Evolutionary conservation across 1,140 invertebrate species (phyloP).

Genomic region (Marisa cornuarietis): DNA sequence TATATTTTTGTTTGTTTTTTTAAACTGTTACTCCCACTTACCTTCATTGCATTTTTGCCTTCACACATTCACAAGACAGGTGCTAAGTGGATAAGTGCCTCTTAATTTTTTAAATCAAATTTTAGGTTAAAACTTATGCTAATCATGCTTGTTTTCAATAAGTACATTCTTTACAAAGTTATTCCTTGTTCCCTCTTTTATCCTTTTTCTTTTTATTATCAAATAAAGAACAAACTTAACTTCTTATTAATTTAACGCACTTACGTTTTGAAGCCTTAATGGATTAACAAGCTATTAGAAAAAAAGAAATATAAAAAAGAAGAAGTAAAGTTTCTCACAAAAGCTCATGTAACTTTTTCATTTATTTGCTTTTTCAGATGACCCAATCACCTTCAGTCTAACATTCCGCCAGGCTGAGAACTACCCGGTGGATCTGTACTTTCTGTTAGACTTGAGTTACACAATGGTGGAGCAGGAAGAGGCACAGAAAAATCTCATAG

Average conservation of each 20-base stretch:
- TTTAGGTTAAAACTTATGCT: too few relatives aligned
- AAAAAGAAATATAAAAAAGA: background rate
- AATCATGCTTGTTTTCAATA: too few relatives aligned
- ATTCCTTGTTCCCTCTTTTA: too few relatives aligned
- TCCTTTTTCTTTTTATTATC: too few relatives aligned
- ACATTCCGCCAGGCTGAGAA: conserved; percentile 86
- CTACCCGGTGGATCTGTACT: conserved; percentile 96
- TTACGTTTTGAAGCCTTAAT: too few relatives aligned
- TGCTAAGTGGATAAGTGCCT: background rate
- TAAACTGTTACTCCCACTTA: too few relatives aligned
- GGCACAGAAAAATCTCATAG: conserved; percentile 31
- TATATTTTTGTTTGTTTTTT: background rate
- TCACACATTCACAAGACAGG: background rate
- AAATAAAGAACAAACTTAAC: too few relatives aligned
- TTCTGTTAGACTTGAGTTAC: conserved; percentile 93
- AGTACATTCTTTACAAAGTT: too few relatives aligned
- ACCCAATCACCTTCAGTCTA: conserved; percentile 54
- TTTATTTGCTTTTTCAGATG: conserved; percentile 49
- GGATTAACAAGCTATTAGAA: too few relatives aligned
- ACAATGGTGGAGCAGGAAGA: conserved; percentile 91
- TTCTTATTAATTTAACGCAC: too few relatives aligned
- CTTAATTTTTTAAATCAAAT: too few relatives aligned
- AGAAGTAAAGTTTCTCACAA: background rate
- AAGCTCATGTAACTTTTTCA: background rate
- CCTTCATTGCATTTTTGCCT: too few relatives aligned